Evolutionary conservation across 2,888 invertebrate genomes (phyloP).

Genomic region (Cyrtodaria siliqua): DNA sequence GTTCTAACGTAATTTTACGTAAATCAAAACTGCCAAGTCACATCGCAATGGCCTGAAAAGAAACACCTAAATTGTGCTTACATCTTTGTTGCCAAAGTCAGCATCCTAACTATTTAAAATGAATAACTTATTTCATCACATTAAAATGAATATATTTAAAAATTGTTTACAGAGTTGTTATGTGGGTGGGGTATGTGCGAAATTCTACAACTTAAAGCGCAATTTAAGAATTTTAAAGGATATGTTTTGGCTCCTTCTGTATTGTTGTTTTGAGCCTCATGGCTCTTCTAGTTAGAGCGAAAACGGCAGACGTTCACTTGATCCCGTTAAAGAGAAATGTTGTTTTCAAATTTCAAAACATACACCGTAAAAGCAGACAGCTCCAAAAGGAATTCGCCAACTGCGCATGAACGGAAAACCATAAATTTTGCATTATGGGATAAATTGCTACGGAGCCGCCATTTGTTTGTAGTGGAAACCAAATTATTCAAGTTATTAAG

Average conservation of each 20-base stretch:
- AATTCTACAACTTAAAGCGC: neutral
- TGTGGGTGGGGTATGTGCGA: conserved; percentile 54
- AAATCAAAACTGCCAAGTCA: too few relatives aligned
- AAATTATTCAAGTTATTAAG: too few relatives aligned
- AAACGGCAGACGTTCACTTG: too few relatives aligned
- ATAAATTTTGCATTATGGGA: neutral
- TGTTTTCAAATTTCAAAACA: neutral
- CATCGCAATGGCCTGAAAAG: too few relatives aligned
- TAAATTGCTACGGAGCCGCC: conserved; percentile 68
- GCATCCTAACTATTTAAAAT: too few relatives aligned
- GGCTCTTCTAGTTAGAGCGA: conserved; percentile 37
- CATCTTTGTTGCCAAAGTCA: too few relatives aligned
- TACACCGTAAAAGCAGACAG: conserved; percentile 42
- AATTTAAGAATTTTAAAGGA: conserved; percentile 76
- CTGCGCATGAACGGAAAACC: conserved; percentile 60
- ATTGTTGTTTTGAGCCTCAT: conserved; percentile 95
- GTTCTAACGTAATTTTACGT: too few relatives aligned
- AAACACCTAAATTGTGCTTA: too few relatives aligned
- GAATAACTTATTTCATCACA: too few relatives aligned
- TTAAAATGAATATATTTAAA: too few relatives aligned
- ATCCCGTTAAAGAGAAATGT: neutral
- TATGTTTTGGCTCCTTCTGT: conserved; percentile 91
- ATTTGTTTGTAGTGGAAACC: conserved; percentile 79
- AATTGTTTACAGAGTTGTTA: conserved; percentile 63
- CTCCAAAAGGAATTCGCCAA: conserved; percentile 53